Percentiles rank a stretch among this genome's conserved stretches.
These are phyloP conservation scores for Leptopilina drosophilae DNA, from an alignment of 2,888 invertebrate genomes.

Conservation along the genomic window DNA sequence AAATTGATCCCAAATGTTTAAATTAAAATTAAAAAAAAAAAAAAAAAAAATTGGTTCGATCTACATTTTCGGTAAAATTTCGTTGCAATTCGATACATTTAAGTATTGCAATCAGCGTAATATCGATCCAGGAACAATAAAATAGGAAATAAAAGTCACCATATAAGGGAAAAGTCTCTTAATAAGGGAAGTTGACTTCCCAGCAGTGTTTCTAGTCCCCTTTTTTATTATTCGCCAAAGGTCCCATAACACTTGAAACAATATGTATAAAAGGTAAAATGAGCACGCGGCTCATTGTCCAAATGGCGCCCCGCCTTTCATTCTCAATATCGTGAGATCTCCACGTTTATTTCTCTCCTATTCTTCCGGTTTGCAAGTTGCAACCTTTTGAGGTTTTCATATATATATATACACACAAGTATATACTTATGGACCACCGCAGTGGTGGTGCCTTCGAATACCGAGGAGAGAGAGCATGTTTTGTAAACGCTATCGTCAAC, in stretches of 20 bases:
- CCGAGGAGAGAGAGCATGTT: conserved; percentile 33
- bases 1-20: too few species aligned
- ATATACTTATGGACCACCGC: conserved; percentile 32
- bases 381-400: conserved; percentile 31
- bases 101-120: too few species aligned
- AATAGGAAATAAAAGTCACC: too few species aligned
- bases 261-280: not conserved
- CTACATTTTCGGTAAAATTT: too few species aligned
- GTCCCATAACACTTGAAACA: not conserved
- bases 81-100: too few species aligned
- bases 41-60: too few species aligned
- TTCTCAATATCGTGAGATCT: conserved; percentile 15
- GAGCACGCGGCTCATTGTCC: conserved; percentile 21
- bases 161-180: too few species aligned
- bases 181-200: too few species aligned
- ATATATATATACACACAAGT: too few species aligned
- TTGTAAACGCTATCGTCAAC: conserved; percentile 39
- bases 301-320: conserved; percentile 25
- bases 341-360: not conserved
- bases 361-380: conserved; percentile 23
- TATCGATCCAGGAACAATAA: too few species aligned
- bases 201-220: too few species aligned
- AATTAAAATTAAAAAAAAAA: too few species aligned
- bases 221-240: not conserved
- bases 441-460: not conserved